Conservation (phyloP, 1,140 invertebrate genomes). For the Monochamus saltuarius region DNA sequence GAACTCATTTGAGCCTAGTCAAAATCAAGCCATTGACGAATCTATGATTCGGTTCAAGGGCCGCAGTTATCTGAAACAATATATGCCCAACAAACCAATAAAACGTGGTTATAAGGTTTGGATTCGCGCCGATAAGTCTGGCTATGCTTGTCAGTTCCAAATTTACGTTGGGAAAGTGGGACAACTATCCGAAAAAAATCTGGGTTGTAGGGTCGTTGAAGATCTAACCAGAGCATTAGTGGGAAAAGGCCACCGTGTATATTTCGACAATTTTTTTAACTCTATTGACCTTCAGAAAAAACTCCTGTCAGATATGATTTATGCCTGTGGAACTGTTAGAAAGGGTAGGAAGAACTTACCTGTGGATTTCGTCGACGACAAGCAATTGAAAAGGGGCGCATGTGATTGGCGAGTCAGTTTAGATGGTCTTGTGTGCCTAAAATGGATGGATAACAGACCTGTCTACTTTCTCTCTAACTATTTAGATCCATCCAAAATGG, state of each 20-base stretch:
- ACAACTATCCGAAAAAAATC: slow-evolving; percentile 43
- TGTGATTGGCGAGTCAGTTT: too few relatives aligned
- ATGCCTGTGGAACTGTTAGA: slow-evolving; percentile 27
- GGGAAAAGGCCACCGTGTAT: slow-evolving; percentile 42
- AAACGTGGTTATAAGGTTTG: slow-evolving; percentile 53
- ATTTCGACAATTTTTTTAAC: slow-evolving; percentile 42
- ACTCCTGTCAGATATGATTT: slow-evolving; percentile 41
- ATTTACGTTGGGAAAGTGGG: slow-evolving; percentile 47
- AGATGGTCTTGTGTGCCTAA: slow-evolving; percentile 43
- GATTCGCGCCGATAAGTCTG: slow-evolving; percentile 22
- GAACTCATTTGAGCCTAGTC: neutral
- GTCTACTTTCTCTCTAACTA: slow-evolving; percentile 50
- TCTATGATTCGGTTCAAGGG: slow-evolving; percentile 49
- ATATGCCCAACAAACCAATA: slow-evolving; percentile 50
- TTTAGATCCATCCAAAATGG: slow-evolving; percentile 39
- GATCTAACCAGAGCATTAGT: slow-evolving; percentile 40
- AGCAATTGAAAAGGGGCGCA: too few relatives aligned
- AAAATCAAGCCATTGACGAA: slow-evolving; percentile 39
- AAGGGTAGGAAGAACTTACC: slow-evolving; percentile 31
- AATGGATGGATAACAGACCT: slow-evolving; percentile 50
- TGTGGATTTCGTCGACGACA: too few relatives aligned
- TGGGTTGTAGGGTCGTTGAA: slow-evolving; percentile 44
- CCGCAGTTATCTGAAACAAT: slow-evolving; percentile 12
- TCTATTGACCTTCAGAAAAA: slow-evolving; percentile 34
- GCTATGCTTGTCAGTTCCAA: slow-evolving; percentile 51